Percentiles rank a stretch among this genome's conserved stretches.
Evolutionary conservation across 2,888 invertebrate genomes (phyloP).

Genomic region (Hyposoter didymator): DNA sequence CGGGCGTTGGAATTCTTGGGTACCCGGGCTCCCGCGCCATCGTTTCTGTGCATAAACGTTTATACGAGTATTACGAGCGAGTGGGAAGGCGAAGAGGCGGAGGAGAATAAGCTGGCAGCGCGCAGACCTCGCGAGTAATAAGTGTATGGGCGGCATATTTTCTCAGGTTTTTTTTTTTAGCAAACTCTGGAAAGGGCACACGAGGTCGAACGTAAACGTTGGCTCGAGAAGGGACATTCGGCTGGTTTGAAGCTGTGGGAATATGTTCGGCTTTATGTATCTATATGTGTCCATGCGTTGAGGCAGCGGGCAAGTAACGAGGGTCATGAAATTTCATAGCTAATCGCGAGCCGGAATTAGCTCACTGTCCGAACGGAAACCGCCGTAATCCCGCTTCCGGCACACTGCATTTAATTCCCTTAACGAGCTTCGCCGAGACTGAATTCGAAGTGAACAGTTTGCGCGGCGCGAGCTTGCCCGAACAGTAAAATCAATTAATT

Average conservation of each 20-base stretch:
- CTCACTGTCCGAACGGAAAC: conserved; percentile 74
- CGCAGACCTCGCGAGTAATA: conserved; percentile 21
- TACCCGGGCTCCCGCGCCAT: not conserved
- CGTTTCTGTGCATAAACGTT: not conserved
- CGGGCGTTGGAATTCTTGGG: not conserved
- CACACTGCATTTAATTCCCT: conserved; percentile 75
- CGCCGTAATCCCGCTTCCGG: conserved; percentile 74
- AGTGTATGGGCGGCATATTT: conserved; percentile 51
- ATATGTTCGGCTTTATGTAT: not conserved
- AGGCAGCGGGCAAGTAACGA: conserved; percentile 67
- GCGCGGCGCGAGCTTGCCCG: conserved; percentile 66
- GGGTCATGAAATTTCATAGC: conserved; percentile 76
- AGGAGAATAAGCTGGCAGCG: conserved; percentile 52
- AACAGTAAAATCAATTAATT: conserved; percentile 78
- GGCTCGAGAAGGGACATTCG: conserved; percentile 34
- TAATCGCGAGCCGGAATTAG: conserved; percentile 76
- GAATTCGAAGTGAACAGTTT: conserved; percentile 64
- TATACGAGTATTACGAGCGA: conserved; percentile 23
- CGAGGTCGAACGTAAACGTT: conserved; percentile 14
- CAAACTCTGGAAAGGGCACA: conserved; percentile 5
- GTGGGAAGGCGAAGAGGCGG: conserved; percentile 24
- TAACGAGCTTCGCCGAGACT: conserved; percentile 73
- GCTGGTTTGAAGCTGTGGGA: not conserved
- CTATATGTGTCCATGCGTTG: conserved; percentile 34
- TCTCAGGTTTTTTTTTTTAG: conserved; percentile 43